Evolutionary conservation across 1,140 invertebrate species (phyloP).

Genomic region (Lethrus apterus): DNA sequence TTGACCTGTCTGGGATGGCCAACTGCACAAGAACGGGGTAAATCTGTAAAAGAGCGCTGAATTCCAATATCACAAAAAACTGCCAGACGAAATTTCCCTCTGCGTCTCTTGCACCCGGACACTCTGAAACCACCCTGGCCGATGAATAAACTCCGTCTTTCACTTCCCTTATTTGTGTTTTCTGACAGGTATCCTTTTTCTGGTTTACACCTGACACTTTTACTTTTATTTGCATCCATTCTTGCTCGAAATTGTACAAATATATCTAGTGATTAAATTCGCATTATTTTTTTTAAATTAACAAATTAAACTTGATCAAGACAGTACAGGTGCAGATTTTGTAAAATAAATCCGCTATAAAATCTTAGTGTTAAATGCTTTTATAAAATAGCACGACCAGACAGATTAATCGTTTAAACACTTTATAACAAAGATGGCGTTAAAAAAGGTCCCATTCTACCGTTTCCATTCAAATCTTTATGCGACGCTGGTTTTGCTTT

Average conservation of each 20-base stretch:
- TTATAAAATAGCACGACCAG: too few species aligned
- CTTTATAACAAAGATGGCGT: slow-evolving; percentile 6
- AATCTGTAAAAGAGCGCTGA: slow-evolving; percentile 16
- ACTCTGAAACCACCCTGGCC: slow-evolving; percentile 2
- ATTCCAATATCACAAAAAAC: slow-evolving; percentile 19
- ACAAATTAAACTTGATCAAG: too few species aligned
- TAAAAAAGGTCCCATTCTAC: slow-evolving; percentile 3
- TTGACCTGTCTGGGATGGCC: slow-evolving; percentile 17
- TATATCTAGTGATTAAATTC: too few species aligned
- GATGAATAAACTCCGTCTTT: slow-evolving; percentile 9
- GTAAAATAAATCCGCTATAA: too few species aligned
- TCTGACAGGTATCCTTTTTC: slow-evolving; percentile 15
- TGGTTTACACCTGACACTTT: slow-evolving; percentile 18
- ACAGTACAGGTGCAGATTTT: too few species aligned
- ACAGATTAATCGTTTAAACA: slow-evolving; percentile 9
- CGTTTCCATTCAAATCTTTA: slow-evolving; percentile 8
- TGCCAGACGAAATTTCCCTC: slow-evolving; percentile 15
- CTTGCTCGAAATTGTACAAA: too few species aligned
- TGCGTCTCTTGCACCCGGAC: too few species aligned
- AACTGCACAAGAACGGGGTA: slow-evolving; percentile 19
- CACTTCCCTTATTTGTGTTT: slow-evolving; percentile 7
- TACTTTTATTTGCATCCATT: slow-evolving; percentile 16
- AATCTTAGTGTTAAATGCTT: too few species aligned
- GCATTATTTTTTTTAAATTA: too few species aligned
- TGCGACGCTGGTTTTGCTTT: slow-evolving; percentile 10